Evolutionary conservation across 2,113 vertebrate species (phyloP), one percentile per base, ranked within the genome.

Genomic region (Epinephelus fuscoguttatus): DNA sequence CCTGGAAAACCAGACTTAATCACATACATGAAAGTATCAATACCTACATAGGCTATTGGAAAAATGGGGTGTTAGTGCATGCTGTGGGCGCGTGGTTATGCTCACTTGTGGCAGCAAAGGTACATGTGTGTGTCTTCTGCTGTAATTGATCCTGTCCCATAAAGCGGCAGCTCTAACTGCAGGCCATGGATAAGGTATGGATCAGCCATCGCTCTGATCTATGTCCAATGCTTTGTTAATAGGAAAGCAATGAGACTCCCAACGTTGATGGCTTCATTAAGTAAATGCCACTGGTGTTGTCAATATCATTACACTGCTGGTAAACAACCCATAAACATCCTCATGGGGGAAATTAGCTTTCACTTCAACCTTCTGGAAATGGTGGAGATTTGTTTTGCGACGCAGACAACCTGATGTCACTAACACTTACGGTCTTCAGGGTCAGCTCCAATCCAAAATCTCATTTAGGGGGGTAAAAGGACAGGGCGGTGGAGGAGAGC

Each of bases 221-320:
- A 90, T 45, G 78, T 56, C 70, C 85, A 76, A 89, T 84, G 82
- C 63, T 87, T 81, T 19, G 84, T 82, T 86, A 81, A 89, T 89
- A 84, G 70, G 73, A 86, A 86, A 88, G 85, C 89, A 87, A 92
- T 82, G 87, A 89, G 80, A 82, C 75, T 56, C 60, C 42, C 18
- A 74, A 18, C 75, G 30, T 74, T 90, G 91, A 93, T 91, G 88
- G 85, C 92, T 90, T 90, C 90, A 93, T 94, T 93, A 93, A 89
- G 90, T 87, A 92, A 92, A 93, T 90, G 92, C 87, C 85, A 87
- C 78, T 80, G 19, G 49, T 73, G 80, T 72, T 72, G 70, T 92
- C 92, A 81, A 92, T 92, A 92, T 76, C 86, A 88, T 88, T 85
- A 85, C 84, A 78, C 80, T 61, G 83, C 72, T 74, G 85, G 88